These are phyloP conservation scores for Venusia cambrica DNA, from an alignment of 2,888 invertebrate species.

Conservation along the genomic window DNA sequence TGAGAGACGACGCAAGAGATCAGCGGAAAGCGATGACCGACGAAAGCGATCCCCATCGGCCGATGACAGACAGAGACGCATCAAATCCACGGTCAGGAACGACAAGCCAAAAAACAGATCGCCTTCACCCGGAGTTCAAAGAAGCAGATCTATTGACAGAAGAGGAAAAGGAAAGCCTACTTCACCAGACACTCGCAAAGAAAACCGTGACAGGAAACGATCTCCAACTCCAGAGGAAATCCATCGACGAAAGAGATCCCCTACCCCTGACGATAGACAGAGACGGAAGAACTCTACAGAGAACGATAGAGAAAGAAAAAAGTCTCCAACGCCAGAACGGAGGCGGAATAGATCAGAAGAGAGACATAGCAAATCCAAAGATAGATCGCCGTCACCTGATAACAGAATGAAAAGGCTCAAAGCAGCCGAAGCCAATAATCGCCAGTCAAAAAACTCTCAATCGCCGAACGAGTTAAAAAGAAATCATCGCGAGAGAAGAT, in stretches of 20 bases:
- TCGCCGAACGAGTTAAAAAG: conserved; percentile 7
- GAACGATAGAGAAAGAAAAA: conserved; percentile 12
- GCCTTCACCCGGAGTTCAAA: conserved; percentile 6
- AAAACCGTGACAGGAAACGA: conserved; percentile 8
- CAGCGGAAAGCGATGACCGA: conserved; percentile 9
- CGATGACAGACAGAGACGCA: conserved; percentile 15
- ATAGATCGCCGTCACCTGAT: conserved; percentile 15
- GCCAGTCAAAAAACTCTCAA: conserved; percentile 8
- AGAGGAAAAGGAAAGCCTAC: conserved; percentile 14
- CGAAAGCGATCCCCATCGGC: conserved; percentile 9
- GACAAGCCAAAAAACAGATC: conserved; percentile 13
- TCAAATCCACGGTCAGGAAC: conserved; percentile 8
- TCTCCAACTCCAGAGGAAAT: conserved; percentile 9
- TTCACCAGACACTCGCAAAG: conserved; percentile 6
- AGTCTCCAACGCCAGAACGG: conserved; percentile 14
- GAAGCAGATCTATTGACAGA: conserved; percentile 12
- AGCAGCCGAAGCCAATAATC: conserved; percentile 16
- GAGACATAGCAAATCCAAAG: conserved; percentile 8
- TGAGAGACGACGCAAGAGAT: conserved; percentile 14
- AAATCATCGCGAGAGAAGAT: conserved; percentile 4
- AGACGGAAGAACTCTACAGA: conserved; percentile 15
- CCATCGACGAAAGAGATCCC: conserved; percentile 14
- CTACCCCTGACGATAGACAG: conserved; percentile 11
- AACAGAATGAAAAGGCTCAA: conserved; percentile 16
- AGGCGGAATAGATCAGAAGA: conserved; percentile 10